These are phyloP conservation scores for Odontocerum albicorne DNA, from an alignment of 2,888 invertebrate species.

Conservation along the genomic window DNA sequence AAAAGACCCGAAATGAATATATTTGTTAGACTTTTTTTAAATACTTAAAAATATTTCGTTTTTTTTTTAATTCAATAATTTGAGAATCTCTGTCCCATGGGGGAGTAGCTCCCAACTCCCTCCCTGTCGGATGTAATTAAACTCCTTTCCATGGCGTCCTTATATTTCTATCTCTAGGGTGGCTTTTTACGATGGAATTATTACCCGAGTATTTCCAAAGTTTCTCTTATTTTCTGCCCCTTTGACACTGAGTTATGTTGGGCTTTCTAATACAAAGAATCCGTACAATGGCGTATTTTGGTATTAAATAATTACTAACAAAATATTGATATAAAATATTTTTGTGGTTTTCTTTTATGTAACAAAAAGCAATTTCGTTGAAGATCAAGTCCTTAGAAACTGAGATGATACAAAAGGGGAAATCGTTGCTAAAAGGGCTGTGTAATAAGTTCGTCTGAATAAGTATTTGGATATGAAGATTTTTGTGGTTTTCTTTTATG, in stretches of 20 bases:
- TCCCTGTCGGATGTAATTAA: constrained; percentile 27
- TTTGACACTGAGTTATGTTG: constrained; percentile 8
- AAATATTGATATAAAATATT: background rate
- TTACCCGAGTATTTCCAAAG: constrained; percentile 4
- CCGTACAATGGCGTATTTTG: background rate
- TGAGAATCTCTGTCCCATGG: background rate
- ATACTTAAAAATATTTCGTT: too few species aligned
- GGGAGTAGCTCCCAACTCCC: constrained; percentile 1
- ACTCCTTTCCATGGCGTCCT: constrained; percentile 19
- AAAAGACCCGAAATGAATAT: too few species aligned
- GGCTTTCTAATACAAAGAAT: constrained; percentile 15
- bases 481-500: too few species aligned
- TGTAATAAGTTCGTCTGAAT: too few species aligned
- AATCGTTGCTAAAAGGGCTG: too few species aligned
- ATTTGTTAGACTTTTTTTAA: too few species aligned
- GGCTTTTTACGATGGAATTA: background rate
- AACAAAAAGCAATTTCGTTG: too few species aligned
- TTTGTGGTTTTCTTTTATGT: background rate
- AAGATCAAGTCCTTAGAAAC: too few species aligned
- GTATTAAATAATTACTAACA: background rate
- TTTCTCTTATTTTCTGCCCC: constrained; percentile 13
- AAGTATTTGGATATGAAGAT: too few species aligned
- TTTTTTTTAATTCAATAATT: background rate
- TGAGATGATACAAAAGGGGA: too few species aligned
- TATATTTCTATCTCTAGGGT: background rate